A percentile compares a stretch with the other conserved stretches of the same genome.
phyloP scores from a whole-genome alignment of 2,113 vertebrate species.

The Thalassoma bifasciatum region DNA sequence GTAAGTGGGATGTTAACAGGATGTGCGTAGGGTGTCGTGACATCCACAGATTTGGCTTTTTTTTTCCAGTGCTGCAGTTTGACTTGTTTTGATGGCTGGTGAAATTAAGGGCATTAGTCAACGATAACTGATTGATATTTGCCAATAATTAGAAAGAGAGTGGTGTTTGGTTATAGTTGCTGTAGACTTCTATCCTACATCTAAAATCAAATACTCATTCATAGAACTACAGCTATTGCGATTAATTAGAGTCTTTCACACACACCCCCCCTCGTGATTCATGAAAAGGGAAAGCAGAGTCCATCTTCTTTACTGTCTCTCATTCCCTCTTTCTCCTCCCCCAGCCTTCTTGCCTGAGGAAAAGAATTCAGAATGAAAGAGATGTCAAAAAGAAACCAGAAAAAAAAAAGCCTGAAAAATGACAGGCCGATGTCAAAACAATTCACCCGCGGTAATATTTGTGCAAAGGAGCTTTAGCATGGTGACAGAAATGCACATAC shows the following conservation, averaged over 20 bases:
- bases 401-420: slow-evolving; percentile 40
- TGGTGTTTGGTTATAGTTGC: slow-evolving; percentile 15
- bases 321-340: slow-evolving; percentile 27
- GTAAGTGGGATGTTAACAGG: slow-evolving; percentile 54
- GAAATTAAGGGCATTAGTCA: slow-evolving; percentile 66
- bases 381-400: slow-evolving; percentile 46
- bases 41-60: slow-evolving; percentile 38
- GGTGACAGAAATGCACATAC: slow-evolving; percentile 65
- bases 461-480: slow-evolving; percentile 67
- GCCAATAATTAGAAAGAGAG: slow-evolving; percentile 35
- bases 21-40: slow-evolving; percentile 36
- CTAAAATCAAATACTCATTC: slow-evolving; percentile 72
- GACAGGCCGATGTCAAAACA: slow-evolving; percentile 74
- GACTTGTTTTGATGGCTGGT: slow-evolving; percentile 58
- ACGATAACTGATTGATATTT: slow-evolving; percentile 60
- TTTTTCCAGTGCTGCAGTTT: slow-evolving; percentile 21
- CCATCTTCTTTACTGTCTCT: slow-evolving; percentile 58
- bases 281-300: slow-evolving; percentile 52
- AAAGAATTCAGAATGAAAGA: slow-evolving; percentile 58
- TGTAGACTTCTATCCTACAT: slow-evolving; percentile 49
- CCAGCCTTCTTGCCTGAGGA: slow-evolving; percentile 13
- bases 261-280: slow-evolving; percentile 44
- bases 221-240: slow-evolving; percentile 59
- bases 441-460: slow-evolving; percentile 66
- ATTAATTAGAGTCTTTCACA: slow-evolving; percentile 63